Evolutionary conservation across 2,113 vertebrate genomes (phyloP), one percentile per base, ranked within the genome.

Genomic region (Myiozetetes cayanensis): DNA sequence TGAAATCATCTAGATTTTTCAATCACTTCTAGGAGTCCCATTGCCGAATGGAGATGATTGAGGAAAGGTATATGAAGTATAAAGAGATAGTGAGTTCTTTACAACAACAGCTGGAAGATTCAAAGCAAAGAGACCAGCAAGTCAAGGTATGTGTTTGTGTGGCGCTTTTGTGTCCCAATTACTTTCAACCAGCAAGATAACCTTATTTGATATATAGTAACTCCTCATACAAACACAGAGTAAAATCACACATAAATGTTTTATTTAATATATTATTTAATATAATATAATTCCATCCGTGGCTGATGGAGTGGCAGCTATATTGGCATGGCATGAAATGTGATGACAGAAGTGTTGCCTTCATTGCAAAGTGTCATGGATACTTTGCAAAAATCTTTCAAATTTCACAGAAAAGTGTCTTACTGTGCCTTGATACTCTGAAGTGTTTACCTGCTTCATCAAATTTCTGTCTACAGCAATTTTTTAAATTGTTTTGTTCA

Each of bases 41-140:
- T 85, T 97, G 94, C 78, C 98, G 97, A 94, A 98, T 91, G 33
- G 98, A 98, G 58, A 91, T 97, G 93, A 97, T 97, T 44, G 98
- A 98, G 83, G 97, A 98, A 85, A 97, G 98, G 75, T 98, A 98
- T 58, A 91, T 59, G 21, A 98, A 98, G 74, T 98, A 99, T 97
- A 98, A 98, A 95, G 98, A 98, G 89, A 98, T 98, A 20, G 97
- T 99, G 83, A 98, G 97, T 70, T 97, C 98, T 91, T 96, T 99
- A 70, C 98, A 98, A 74, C 98, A 98, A 52, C 98, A 98, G 91
- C 98, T 98, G 89, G 98, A 99, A 41, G 98, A 98, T 79, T 98
- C 98, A 92, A 99, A 98, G 81, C 96, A 97, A 65, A 97, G 93
- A 95, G 97, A 98, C 66, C 97, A 97, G 70, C 98, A 97, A 68